Conservation (phyloP, 2,888 invertebrate genomes). For the Erebia epiphron region DNA sequence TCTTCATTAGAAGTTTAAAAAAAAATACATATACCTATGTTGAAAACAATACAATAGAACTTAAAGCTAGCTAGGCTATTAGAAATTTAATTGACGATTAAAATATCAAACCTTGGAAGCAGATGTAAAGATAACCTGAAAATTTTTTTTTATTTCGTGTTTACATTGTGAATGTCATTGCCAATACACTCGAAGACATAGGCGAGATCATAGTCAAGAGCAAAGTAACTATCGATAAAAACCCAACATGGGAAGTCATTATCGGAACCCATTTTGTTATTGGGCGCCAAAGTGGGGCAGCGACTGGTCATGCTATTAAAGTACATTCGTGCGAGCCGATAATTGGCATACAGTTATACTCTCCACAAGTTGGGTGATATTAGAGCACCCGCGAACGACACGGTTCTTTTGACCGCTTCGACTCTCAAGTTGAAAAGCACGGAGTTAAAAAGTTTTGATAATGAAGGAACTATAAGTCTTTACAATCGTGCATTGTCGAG, state of each 20-base stretch:
- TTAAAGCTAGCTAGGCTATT: too few species aligned
- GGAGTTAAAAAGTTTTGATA: too few species aligned
- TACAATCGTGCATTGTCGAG: too few species aligned
- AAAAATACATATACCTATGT: too few species aligned
- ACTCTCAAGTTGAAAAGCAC: too few species aligned
- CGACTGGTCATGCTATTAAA: slow-evolving; percentile 6
- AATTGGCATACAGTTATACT: slow-evolving; percentile 19
- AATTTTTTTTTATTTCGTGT: background rate
- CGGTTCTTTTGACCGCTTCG: background rate
- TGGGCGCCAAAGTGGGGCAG: slow-evolving; percentile 6
- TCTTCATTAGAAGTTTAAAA: too few species aligned
- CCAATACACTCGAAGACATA: background rate
- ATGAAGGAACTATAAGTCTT: too few species aligned
- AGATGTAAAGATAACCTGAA: too few species aligned
- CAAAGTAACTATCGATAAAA: background rate
- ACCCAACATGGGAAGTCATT: slow-evolving; percentile 14
- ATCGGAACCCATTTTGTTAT: slow-evolving; percentile 15
- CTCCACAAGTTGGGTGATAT: slow-evolving; percentile 15
- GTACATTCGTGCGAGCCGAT: slow-evolving; percentile 21
- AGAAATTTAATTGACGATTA: too few species aligned
- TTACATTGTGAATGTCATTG: background rate
- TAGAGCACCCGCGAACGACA: slow-evolving; percentile 9
- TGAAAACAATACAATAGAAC: too few species aligned
- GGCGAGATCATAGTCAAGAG: background rate
- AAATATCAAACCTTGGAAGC: too few species aligned